Base-by-base conservation (phyloP, 2,888 invertebrate species). In the Incurvaria masculella region DNA sequence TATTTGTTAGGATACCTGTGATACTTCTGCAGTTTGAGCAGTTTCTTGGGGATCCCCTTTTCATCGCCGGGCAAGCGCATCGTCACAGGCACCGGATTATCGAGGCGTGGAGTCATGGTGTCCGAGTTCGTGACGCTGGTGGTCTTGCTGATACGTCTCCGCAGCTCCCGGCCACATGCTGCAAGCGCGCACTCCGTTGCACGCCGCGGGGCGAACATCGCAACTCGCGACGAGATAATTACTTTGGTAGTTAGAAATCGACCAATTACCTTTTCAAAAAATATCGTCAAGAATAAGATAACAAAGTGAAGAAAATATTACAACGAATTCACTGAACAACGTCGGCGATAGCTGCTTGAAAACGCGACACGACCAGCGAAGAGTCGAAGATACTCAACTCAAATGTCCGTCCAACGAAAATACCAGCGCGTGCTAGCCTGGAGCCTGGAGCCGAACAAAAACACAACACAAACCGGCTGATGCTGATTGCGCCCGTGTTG, bases 121-220 rank as follows among this genome's bases (percentile, higher is more conserved):
- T 83, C 83, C 46, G 82, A 83, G 61, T 83, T 83, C 14, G 82
- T 79, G 43, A 80, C 80, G 60, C 81, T 81, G 17, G 81, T 79
- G 1, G 83, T 83, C 66, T 82, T 84, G 65, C 82, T 82, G 55
- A 84, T 84, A 51, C 76, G 72, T 52, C 79, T 68, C 57, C 74
- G 69, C 46, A 78, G 59, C 57, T 78, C 78, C 57, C 72, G 70
- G 59, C 68, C 72, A 61, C 74, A 76, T 44, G 68, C 60, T 56
- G 72, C 69, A 47, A 74, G 56, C 49, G 75, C 58, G 58, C 61
- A 70, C 45, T 73, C 73, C 57, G 72, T 60, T 57, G 69, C 68
- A 57, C 68, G 72, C 64, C 64, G 69, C 42, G 75, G 64, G 11
- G 70, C 66, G 60, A 69, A 73, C 79, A 79, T 78, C 11, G 33